Evolutionary conservation across 1,140 invertebrate genomes (phyloP).

Genomic region (Penaeus indicus): DNA sequence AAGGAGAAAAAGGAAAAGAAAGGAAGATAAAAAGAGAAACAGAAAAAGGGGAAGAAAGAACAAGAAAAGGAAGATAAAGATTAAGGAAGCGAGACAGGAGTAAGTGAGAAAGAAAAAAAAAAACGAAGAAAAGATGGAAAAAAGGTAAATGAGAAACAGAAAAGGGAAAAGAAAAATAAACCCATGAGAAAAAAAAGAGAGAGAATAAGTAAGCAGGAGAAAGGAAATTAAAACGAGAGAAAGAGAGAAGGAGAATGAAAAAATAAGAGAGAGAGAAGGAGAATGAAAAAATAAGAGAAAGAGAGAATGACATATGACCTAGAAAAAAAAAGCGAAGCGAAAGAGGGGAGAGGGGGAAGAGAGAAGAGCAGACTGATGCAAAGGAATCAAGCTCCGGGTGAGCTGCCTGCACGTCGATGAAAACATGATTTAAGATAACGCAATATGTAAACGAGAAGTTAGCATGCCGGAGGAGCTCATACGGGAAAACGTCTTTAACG

Average conservation of each 20-base stretch:
- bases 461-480: neutral
- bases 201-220: no score
- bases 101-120: neutral
- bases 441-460: neutral
- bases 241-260: no score
- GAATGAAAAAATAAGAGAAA: no score
- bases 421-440: no score
- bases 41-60: neutral
- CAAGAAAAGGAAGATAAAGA: neutral
- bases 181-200: no score
- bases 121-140: neutral
- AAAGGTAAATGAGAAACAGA: neutral
- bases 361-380: neutral
- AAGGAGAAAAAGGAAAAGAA: no score
- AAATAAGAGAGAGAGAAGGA: no score
- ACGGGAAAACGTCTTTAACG: neutral
- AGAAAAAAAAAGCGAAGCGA: neutral
- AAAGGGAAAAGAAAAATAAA: no score
- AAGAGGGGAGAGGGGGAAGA: no score
- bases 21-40: neutral
- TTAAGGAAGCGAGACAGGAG: neutral
- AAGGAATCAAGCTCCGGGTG: neutral
- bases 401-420: no score
- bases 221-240: no score
- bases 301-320: no score